Conservation (phyloP, 2,113 vertebrate species). For the Lamprologus ornatipinnis region DNA sequence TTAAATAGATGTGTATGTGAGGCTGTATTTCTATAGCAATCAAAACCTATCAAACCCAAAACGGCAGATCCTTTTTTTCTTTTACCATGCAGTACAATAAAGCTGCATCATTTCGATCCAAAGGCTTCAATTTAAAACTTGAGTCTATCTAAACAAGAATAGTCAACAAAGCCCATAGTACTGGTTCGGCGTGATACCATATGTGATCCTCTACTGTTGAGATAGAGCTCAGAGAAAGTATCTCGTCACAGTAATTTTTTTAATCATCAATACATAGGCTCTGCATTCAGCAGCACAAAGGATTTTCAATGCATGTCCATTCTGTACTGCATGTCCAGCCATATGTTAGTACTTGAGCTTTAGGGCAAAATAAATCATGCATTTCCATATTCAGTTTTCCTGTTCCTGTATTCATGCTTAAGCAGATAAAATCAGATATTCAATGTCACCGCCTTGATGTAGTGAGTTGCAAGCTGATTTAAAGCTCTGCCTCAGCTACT, state of each 20-base stretch:
- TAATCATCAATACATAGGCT: background rate
- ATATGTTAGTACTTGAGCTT: background rate
- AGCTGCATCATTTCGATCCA: background rate
- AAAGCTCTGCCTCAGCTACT: background rate
- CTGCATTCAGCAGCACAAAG: background rate
- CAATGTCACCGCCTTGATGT: background rate
- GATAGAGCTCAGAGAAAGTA: background rate
- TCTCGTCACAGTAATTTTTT: background rate
- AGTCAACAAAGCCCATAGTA: background rate
- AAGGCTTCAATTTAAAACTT: background rate
- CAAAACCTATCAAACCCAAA: background rate
- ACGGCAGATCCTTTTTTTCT: background rate
- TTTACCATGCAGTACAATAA: background rate
- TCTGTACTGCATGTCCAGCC: background rate
- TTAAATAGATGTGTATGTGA: background rate
- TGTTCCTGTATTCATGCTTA: background rate
- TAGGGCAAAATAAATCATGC: background rate
- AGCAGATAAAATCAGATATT: slow-evolving; percentile 21
- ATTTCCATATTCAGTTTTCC: background rate
- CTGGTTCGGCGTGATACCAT: background rate
- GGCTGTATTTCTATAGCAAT: background rate
- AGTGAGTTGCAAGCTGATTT: background rate
- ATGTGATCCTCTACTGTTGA: background rate
- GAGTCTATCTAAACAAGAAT: background rate
- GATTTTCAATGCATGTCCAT: background rate